Evolutionary conservation across 2,797 vertebrate genomes (phyloP).

Genomic region (Onychomys arenicola): DNA sequence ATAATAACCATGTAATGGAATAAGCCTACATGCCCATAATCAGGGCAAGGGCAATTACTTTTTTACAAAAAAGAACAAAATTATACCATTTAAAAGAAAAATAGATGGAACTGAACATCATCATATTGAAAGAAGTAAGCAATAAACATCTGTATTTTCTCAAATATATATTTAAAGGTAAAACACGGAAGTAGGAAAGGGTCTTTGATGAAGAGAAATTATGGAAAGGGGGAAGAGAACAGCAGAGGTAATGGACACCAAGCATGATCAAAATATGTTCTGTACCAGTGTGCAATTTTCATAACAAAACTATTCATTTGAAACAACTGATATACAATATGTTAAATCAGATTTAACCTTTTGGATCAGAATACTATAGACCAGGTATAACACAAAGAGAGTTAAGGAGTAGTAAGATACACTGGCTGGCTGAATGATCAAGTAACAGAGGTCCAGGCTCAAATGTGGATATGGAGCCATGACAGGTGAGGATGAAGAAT

Average conservation of each 20-base stretch:
- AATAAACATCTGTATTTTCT: neutral
- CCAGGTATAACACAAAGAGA: too few species aligned
- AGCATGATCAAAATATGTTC: neutral
- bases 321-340: neutral
- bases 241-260: neutral
- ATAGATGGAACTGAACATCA: too few species aligned
- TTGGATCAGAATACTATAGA: neutral
- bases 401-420: neutral
- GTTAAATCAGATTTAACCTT: neutral
- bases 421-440: neutral
- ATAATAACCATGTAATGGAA: neutral
- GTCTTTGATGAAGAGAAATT: neutral
- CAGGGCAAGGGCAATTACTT: neutral
- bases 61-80: too few species aligned
- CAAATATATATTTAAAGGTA: neutral
- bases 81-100: neutral
- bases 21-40: neutral
- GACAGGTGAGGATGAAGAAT: neutral
- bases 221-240: rapidly evolving
- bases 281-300: neutral
- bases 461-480: neutral
- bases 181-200: neutral
- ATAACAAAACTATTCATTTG: too few species aligned
- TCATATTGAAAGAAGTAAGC: neutral
- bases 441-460: neutral